Conservation (phyloP, 2,797 vertebrate species). For the Bucorvus abyssinicus region DNA sequence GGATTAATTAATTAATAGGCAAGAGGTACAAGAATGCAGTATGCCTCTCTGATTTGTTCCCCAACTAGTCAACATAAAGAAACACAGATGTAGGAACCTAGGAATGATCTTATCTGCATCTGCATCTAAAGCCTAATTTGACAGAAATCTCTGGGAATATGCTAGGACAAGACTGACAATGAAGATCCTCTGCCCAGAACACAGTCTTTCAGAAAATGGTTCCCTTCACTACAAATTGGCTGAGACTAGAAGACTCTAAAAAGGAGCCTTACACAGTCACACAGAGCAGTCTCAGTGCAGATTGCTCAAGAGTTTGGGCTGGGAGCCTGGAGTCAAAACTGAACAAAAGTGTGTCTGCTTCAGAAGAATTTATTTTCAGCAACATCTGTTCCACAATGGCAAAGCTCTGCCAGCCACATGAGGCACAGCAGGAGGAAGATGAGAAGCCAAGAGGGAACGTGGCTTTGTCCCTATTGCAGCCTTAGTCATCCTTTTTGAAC, state of each 20-base stretch:
- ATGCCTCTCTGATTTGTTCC: neutral
- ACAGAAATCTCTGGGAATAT: neutral
- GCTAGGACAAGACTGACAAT: neutral
- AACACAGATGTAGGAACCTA: neutral
- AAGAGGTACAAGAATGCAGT: neutral
- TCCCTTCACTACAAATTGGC: neutral
- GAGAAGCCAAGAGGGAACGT: neutral
- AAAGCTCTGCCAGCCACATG: neutral
- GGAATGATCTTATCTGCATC: neutral
- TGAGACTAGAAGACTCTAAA: neutral
- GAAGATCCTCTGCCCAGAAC: neutral
- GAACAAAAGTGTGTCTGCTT: neutral
- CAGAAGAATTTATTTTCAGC: neutral
- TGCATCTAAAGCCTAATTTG: neutral
- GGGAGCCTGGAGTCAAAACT: neutral
- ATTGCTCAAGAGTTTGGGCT: neutral
- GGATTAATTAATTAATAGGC: neutral
- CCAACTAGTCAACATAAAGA: neutral
- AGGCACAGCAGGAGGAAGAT: neutral
- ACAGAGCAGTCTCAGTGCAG: neutral
- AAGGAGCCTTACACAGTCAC: neutral
- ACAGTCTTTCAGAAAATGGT: neutral
- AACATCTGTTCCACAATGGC: neutral
- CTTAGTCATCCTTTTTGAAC: neutral
- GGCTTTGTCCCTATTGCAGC: neutral